A percentile compares a stretch with the other conserved stretches of the same genome.
Conservation (phyloP, 2,888 invertebrate genomes). For the Drosophila rubida region DNA sequence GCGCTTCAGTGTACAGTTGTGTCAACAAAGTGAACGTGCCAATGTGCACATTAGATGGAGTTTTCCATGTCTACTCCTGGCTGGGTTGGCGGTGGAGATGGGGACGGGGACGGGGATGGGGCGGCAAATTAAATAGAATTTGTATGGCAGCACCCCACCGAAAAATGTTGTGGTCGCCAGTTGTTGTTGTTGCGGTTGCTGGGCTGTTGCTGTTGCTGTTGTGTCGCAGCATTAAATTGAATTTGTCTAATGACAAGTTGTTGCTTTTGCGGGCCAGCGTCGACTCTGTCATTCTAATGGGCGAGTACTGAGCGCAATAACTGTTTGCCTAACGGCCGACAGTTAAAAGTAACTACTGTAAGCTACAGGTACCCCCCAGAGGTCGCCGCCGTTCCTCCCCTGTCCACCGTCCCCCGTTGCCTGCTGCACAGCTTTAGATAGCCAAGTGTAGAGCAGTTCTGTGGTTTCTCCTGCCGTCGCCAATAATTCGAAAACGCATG, state of each 20-base stretch:
- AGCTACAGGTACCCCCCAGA: slow-evolving; percentile 70
- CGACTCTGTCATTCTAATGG: slow-evolving; percentile 73
- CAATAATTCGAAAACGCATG: slow-evolving; percentile 37
- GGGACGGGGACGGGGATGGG: slow-evolving; percentile 10
- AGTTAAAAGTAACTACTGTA: slow-evolving; percentile 73
- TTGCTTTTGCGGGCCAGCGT: slow-evolving; percentile 52
- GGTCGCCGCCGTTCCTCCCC: neutral
- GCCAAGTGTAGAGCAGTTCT: slow-evolving; percentile 19
- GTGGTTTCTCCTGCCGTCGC: slow-evolving; percentile 12
- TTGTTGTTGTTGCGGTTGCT: slow-evolving; percentile 25
- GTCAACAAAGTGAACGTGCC: slow-evolving; percentile 79
- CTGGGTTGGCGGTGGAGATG: neutral
- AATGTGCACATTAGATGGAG: slow-evolving; percentile 78
- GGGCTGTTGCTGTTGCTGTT: slow-evolving; percentile 43
- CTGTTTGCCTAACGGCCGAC: slow-evolving; percentile 75
- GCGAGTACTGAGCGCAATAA: slow-evolving; percentile 72
- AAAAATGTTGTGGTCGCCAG: slow-evolving; percentile 76
- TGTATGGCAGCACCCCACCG: slow-evolving; percentile 75
- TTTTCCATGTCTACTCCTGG: slow-evolving; percentile 40
- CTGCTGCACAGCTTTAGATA: slow-evolving; percentile 28
- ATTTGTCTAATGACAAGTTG: slow-evolving; percentile 80
- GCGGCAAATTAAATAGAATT: slow-evolving; percentile 79
- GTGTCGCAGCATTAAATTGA: slow-evolving; percentile 70
- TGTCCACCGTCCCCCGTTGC: neutral
- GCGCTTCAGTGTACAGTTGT: slow-evolving; percentile 68